Evolutionary conservation across 2,113 vertebrate species (phyloP).

Genomic region (Mionectes macconnelli): DNA sequence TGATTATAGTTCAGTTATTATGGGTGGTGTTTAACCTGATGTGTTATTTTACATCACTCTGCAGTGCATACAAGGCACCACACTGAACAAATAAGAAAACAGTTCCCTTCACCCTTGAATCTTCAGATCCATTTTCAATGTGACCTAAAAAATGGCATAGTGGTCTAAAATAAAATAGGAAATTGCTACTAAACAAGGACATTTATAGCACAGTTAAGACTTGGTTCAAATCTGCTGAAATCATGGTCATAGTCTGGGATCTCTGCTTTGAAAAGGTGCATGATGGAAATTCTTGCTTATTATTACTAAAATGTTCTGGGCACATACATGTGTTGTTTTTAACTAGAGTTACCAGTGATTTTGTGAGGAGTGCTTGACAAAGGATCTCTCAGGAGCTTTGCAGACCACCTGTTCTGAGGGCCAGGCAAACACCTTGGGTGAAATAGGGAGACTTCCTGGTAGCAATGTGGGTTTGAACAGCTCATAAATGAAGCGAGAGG

Average conservation of each 20-base stretch:
- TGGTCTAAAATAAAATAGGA: background rate
- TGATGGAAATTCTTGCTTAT: background rate
- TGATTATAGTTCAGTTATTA: conserved; percentile 47
- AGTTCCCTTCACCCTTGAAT: background rate
- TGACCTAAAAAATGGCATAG: background rate
- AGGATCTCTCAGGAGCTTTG: background rate
- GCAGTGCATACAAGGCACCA: background rate
- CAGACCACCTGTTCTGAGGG: background rate
- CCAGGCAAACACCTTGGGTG: background rate
- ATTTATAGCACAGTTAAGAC: background rate
- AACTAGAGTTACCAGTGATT: background rate
- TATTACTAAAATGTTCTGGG: background rate
- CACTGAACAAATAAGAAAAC: background rate
- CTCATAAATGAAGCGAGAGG: background rate
- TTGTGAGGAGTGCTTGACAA: background rate
- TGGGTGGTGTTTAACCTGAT: background rate
- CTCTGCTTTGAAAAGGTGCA: background rate
- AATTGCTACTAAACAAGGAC: background rate
- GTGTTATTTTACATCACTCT: conserved; percentile 9
- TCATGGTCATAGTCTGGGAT: background rate
- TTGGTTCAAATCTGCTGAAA: background rate
- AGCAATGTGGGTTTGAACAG: background rate
- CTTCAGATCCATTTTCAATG: background rate
- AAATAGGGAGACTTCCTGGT: background rate
- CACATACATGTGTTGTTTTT: accelerated